Evolutionary conservation across 2,888 invertebrate genomes (phyloP), one percentile per base, ranked within the genome.

Genomic region (Thecophora atra): DNA sequence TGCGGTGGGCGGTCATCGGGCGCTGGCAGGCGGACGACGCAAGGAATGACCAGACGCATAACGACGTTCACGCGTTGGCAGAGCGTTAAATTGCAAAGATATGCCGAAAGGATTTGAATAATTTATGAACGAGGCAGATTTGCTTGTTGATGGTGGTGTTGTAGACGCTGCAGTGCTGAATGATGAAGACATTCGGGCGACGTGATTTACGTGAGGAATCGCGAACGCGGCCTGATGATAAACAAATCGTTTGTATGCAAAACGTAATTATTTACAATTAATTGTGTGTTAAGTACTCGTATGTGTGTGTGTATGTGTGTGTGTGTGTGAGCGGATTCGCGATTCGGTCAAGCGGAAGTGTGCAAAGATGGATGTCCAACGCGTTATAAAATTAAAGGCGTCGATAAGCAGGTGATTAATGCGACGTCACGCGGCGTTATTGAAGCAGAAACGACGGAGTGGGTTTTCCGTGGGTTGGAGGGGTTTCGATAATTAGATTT

Each of bases 201-300:
- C 8, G 44, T 58, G 60, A 69, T 69, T 56, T 44, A 60, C 69
- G 47, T 60, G 69, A 24, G 44, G 58, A 58, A 58, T 67, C 69
- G 69, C 58, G 42, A 68, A 26, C 67, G 76, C 58, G 70, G 42
- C 65, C 66, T 70, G 72, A 71, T 75, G 77, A 82, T 83, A 83
- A 83, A 83, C 83, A 83, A 83, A 83, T 83, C 83, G 82, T 83
- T 83, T 82, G 80, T 83, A 83, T 84, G 82, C 83, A 80, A 79
- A 79, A 77, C 78, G 81, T 81, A 83, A 83, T 84, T 83, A 84
- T 84, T 84, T 84, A 82, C 81, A 84, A 79, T 83, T 83, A 83
- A 84, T 83, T 84, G 84, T 81, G 84, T 83, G 84, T 83, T 83
- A 84, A 84, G 83, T 83, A 80, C n/a, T 60, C n/a, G 13, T 13